Percentiles rank a stretch among this genome's conserved stretches.
These are phyloP conservation scores for Deilephila porcellus DNA, from an alignment of 2,888 invertebrate species.

Conservation along the genomic window DNA sequence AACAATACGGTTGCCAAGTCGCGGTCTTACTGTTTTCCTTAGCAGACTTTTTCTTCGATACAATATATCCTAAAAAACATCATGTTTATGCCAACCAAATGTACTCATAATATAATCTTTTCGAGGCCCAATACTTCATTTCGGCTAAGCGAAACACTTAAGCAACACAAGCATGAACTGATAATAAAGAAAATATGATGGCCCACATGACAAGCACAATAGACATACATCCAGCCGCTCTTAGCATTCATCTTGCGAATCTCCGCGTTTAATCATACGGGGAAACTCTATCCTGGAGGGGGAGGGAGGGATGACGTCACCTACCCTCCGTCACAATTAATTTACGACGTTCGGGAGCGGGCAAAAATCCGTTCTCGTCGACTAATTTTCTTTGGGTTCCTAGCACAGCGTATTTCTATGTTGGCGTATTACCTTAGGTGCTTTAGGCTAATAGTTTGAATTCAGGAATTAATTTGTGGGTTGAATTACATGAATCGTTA, in stretches of 20 bases:
- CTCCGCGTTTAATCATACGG: constrained; percentile 35
- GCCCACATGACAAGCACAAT: constrained; percentile 6
- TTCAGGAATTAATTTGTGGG: background rate
- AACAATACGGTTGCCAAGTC: too few relatives aligned
- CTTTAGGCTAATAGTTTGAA: background rate
- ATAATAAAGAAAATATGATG: constrained; percentile 19
- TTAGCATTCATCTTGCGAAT: constrained; percentile 33
- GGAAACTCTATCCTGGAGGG: background rate
- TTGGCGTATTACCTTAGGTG: background rate
- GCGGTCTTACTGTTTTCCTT: too few relatives aligned
- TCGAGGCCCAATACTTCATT: background rate
- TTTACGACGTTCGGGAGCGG: constrained; percentile 13
- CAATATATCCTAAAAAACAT: background rate
- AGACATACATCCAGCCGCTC: constrained; percentile 18
- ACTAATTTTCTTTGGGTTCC: constrained; percentile 8
- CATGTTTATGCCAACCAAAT: background rate
- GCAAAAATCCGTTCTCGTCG: background rate
- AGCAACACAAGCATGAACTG: background rate
- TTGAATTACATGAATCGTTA: too few relatives aligned
- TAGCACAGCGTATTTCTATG: background rate
- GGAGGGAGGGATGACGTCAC: background rate
- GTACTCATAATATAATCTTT: background rate
- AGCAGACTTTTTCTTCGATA: too few relatives aligned
- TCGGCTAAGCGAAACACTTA: background rate
- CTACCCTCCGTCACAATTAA: constrained; percentile 8